These are phyloP conservation scores for Stramonita haemastoma DNA, from an alignment of 2,888 invertebrate species.

Conservation along the genomic window DNA sequence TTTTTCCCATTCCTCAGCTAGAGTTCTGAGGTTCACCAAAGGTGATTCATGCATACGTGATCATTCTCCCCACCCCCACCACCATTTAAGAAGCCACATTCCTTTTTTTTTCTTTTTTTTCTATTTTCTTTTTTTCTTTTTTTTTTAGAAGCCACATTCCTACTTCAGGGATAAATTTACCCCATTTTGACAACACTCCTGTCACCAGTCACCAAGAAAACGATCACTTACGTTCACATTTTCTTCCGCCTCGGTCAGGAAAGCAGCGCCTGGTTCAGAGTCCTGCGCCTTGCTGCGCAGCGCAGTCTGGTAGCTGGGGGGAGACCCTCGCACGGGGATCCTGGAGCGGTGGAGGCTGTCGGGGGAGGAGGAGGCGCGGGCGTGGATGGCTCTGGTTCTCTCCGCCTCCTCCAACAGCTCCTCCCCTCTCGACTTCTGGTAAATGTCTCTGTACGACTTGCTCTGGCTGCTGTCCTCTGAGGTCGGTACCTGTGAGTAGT, in stretches of 20 bases:
- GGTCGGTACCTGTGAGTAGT: neutral
- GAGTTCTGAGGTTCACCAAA: too few species aligned
- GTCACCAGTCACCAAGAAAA: neutral
- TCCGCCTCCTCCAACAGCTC: constrained; percentile 16
- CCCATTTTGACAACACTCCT: neutral
- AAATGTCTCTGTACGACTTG: neutral
- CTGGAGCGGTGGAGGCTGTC: constrained; percentile 6
- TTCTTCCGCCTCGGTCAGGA: neutral
- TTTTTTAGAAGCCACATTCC: too few species aligned
- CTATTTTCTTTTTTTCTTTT: too few species aligned
- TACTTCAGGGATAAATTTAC: too few species aligned
- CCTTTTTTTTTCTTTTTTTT: too few species aligned
- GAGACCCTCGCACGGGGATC: constrained; percentile 23
- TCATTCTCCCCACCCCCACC: too few species aligned
- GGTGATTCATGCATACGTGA: neutral
- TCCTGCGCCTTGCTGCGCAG: constrained; percentile 24
- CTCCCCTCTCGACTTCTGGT: neutral
- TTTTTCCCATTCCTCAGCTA: too few species aligned
- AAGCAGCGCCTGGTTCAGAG: neutral
- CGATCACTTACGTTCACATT: neutral
- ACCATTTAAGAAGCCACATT: too few species aligned
- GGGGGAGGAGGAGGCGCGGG: neutral
- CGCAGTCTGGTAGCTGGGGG: neutral
- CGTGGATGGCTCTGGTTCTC: neutral
- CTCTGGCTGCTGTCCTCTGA: neutral